Conservation (phyloP, 2,797 vertebrate genomes). For the Pteropus rufus region DNA sequence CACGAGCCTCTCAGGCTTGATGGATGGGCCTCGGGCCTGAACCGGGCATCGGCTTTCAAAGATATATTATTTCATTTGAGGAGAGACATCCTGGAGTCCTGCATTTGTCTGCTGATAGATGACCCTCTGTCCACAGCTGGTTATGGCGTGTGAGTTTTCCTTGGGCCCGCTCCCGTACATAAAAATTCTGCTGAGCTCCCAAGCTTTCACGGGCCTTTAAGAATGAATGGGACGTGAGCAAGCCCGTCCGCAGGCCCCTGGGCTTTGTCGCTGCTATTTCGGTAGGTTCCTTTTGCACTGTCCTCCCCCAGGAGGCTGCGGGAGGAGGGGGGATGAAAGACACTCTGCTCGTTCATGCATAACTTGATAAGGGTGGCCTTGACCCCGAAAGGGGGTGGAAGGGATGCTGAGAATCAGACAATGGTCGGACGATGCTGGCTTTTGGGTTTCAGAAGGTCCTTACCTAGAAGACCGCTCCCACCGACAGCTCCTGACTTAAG, state of each 20-base stretch:
- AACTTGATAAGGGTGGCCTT: constrained; percentile 76
- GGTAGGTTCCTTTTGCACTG: constrained; percentile 89
- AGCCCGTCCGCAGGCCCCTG: constrained; percentile 82
- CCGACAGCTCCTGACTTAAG: neutral
- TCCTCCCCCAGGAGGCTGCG: no score
- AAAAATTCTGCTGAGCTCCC: constrained; percentile 90
- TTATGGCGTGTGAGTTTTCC: constrained; percentile 92
- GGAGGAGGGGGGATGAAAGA: constrained; percentile 80
- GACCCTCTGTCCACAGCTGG: constrained; percentile 92
- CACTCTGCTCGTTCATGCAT: constrained; percentile 89
- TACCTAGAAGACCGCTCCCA: no score
- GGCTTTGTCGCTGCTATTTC: constrained; percentile 88
- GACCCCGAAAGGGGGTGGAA: rapidly evolving
- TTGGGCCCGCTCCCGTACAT: constrained; percentile 87
- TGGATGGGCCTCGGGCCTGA: constrained; percentile 96
- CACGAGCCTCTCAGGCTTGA: constrained; percentile 98
- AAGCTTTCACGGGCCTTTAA: constrained; percentile 82
- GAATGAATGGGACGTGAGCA: constrained; percentile 76
- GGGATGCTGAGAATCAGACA: constrained; percentile 33
- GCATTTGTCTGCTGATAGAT: constrained; percentile 99
- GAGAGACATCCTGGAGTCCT: constrained; percentile 95
- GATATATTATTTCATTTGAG: constrained; percentile 99
- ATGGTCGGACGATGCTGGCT: neutral
- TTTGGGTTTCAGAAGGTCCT: neutral
- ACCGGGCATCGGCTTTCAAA: constrained; percentile 99